A percentile compares a stretch with the other conserved stretches of the same genome.
Conservation (phyloP, 2,888 invertebrate genomes). For the Poecilobothrus nobilitatus region DNA sequence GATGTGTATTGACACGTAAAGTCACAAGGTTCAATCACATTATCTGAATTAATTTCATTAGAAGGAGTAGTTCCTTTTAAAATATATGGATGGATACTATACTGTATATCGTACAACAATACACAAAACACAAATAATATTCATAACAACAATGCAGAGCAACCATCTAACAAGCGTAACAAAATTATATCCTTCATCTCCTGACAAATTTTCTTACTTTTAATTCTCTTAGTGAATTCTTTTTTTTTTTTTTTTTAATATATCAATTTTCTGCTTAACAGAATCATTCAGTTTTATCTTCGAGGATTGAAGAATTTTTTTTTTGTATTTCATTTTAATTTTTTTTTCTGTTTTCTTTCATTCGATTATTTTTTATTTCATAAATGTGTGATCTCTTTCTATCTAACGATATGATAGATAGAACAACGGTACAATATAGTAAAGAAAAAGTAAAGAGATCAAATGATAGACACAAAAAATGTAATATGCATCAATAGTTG, state of each 20-base stretch:
- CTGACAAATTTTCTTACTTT: background rate
- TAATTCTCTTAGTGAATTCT: background rate
- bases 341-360: too few relatives aligned
- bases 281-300: background rate
- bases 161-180: background rate
- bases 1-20: constrained; percentile 2
- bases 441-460: too few relatives aligned
- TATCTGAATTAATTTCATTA: background rate
- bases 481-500: too few relatives aligned
- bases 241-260: background rate
- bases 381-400: too few relatives aligned
- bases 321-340: too few relatives aligned
- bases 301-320: too few relatives aligned
- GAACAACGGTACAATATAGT: too few relatives aligned
- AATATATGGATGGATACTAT: too few relatives aligned
- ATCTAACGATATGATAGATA: too few relatives aligned
- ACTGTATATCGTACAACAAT: background rate
- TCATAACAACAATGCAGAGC: too few relatives aligned
- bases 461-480: too few relatives aligned
- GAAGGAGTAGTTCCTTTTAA: background rate
- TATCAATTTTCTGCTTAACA: constrained; percentile 1
- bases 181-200: background rate
- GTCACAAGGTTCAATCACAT: background rate
- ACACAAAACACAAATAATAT: background rate
- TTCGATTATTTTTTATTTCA: too few relatives aligned